phyloP scores from a whole-genome alignment of 2,797 vertebrate genomes.

The Squalus acanthias region DNA sequence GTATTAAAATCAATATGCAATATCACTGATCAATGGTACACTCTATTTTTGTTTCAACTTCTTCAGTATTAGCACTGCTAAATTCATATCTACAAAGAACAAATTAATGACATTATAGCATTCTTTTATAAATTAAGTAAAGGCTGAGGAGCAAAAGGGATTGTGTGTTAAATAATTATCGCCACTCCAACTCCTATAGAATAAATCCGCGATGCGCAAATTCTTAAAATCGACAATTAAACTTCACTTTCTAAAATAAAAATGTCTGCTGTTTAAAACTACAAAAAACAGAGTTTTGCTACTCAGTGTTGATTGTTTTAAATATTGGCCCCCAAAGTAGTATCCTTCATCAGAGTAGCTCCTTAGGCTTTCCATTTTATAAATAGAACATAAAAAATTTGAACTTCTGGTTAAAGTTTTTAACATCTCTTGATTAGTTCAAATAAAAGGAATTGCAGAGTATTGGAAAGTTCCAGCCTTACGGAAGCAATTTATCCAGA shows the following conservation, averaged over 20 bases:
- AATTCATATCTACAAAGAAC: neutral
- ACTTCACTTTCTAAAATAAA: neutral
- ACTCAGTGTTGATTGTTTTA: neutral
- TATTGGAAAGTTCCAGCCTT: neutral
- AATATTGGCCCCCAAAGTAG: neutral
- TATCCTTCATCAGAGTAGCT: neutral
- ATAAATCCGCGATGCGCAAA: neutral
- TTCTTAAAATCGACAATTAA: neutral
- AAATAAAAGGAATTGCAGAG: neutral
- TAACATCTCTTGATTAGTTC: neutral
- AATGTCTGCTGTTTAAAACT: neutral
- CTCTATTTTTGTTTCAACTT: constrained; percentile 36
- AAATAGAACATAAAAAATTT: neutral
- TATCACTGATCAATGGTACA: constrained; percentile 39
- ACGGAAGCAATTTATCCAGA: neutral
- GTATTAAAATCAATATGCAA: constrained; percentile 40
- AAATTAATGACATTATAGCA: neutral
- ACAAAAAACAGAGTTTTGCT: neutral
- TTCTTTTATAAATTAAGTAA: neutral
- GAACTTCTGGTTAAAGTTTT: neutral
- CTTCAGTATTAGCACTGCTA: neutral
- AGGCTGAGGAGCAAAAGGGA: neutral
- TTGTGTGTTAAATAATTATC: neutral
- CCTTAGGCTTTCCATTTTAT: neutral
- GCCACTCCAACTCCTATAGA: neutral